Percentiles rank a stretch among this genome's conserved stretches.
These are phyloP conservation scores for Schizothorax lantsangensis DNA, from an alignment of 2,797 vertebrate genomes.

Conservation along the genomic window DNA sequence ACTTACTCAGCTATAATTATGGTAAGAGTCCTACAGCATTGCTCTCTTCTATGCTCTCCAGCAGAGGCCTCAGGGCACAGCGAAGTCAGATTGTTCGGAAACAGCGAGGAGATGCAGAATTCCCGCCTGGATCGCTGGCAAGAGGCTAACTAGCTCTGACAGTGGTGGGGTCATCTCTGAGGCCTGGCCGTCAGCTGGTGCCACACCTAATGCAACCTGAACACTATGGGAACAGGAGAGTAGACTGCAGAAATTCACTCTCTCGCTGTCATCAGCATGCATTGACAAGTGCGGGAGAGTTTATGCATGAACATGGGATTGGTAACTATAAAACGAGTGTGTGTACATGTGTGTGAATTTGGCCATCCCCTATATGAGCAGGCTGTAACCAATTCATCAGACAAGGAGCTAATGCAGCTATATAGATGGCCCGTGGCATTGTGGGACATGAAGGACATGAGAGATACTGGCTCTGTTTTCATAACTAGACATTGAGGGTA, in stretches of 20 bases:
- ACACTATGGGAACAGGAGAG: constrained; percentile 56
- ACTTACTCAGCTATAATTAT: constrained; percentile 55
- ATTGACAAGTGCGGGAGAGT: neutral
- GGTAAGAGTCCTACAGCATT: constrained; percentile 43
- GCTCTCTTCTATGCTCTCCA: constrained; percentile 41
- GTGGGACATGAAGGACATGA: constrained; percentile 6
- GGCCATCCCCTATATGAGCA: constrained; percentile 6
- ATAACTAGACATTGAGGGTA: constrained; percentile 3
- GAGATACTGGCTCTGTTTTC: neutral
- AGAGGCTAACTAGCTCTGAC: constrained; percentile 59
- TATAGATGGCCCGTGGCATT: constrained; percentile 11
- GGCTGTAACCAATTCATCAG: neutral
- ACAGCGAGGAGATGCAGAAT: constrained; percentile 40
- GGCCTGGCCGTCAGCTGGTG: constrained; percentile 55
- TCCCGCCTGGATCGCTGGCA: constrained; percentile 36
- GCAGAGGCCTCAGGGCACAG: constrained; percentile 48
- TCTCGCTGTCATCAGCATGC: constrained; percentile 38
- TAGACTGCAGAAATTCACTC: constrained; percentile 23
- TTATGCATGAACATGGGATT: neutral
- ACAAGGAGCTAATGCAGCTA: constrained; percentile 24
- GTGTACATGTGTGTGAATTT: neutral
- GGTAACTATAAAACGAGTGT: constrained; percentile 10
- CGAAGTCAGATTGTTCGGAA: constrained; percentile 51
- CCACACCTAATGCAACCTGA: constrained; percentile 60
- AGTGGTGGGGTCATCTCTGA: constrained; percentile 59